Conservation (phyloP, 2,797 vertebrate species). For the Oophaga sylvatica region DNA sequence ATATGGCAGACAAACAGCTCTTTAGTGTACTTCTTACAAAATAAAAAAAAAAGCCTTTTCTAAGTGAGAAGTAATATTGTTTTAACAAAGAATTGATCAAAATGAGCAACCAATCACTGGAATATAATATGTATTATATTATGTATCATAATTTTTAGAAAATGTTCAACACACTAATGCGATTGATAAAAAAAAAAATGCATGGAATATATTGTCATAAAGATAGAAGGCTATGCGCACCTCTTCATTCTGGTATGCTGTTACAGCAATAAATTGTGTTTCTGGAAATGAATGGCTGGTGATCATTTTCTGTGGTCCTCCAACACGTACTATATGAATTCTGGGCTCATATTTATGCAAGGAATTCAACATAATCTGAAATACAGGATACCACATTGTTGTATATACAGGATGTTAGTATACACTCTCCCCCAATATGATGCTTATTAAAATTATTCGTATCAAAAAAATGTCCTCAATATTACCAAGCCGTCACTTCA, state of each 20-base stretch:
- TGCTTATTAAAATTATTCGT: too few species aligned
- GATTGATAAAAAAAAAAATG: not conserved
- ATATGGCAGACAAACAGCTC: not conserved
- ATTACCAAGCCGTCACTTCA: too few species aligned
- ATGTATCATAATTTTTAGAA: not conserved
- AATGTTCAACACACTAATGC: not conserved
- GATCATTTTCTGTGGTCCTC: constrained; percentile 87
- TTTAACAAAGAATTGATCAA: not conserved
- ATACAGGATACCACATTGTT: constrained; percentile 30
- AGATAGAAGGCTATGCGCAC: constrained; percentile 67
- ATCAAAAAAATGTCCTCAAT: too few species aligned
- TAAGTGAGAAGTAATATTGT: not conserved
- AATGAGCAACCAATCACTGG: not conserved
- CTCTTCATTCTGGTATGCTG: constrained; percentile 98
- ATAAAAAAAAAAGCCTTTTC: not conserved
- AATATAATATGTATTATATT: not conserved
- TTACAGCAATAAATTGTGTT: constrained; percentile 96
- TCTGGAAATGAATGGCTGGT: constrained; percentile 93
- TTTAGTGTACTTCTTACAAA: not conserved
- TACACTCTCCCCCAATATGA: not conserved
- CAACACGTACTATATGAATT: constrained; percentile 91
- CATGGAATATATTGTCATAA: not conserved
- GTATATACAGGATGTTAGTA: not conserved
- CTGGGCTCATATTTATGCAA: constrained; percentile 95
- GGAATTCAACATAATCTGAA: constrained; percentile 93